Base-by-base conservation (phyloP, 2,888 invertebrate species). In the Caenorhabditis sulstoni region DNA sequence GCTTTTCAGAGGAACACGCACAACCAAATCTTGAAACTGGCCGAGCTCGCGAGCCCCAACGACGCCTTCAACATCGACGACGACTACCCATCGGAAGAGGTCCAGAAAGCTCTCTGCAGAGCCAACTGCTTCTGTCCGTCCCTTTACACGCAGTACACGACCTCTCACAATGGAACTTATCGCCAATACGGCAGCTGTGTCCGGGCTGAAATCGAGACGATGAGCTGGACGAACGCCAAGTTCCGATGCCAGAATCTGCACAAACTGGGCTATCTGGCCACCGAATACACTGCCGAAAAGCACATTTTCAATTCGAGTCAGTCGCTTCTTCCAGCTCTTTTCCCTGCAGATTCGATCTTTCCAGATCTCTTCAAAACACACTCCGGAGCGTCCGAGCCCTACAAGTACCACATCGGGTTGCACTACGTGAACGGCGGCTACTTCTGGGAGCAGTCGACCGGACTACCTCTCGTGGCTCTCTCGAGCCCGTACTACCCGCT, bases 391-490 rank as follows among this genome's bases (percentile, higher is more conserved):
- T 29, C 58, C 8, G 41, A 58, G 7, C 58, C 67, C 0, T 23
- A 9, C 49, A 45, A 66, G 39, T 66, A 66, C 45, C 66, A 67
- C 39, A 39, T 67, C 16, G 67, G 67, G n/a, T 41, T 67, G 9
- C 67, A 67, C 44, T 68, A 16, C 23, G 35, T 68, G 7, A 68
- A 59, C 44, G 47, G 47, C 16, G 67, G 58, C 58, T 59, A 68
- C 59, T 68, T 68, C 22, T 68, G 67, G 67, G 67, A 68, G 29
- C 67, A 68, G 44, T 5, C 67, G 0, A 16, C 44, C 18, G 67
- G 67, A 1, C 41, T 68, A 1, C 50, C 67, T 7, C 18, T 68
- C 14, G 35, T 52, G 29, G 41, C 67, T 9, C 23, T 68, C 8
- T 7, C 44, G 29, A 58, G 18, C 12, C 57, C 58, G 1, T 29